These are phyloP conservation scores for Lindbergichthys nudifrons DNA, from an alignment of 2,797 vertebrate species.

Conservation along the genomic window DNA sequence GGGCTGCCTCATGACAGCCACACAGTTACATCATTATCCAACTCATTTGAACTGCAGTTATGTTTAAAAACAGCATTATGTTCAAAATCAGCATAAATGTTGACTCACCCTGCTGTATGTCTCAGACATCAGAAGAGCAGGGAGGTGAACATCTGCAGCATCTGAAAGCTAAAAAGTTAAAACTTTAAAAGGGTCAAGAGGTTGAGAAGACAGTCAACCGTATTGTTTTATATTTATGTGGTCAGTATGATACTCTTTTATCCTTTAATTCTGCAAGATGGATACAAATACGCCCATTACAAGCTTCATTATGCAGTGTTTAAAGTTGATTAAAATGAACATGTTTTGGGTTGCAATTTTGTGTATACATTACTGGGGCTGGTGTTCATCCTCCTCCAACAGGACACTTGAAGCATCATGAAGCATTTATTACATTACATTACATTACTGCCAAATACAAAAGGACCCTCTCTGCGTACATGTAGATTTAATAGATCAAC, in stretches of 20 bases:
- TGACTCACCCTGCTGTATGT: constrained; percentile 6
- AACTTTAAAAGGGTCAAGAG: no score
- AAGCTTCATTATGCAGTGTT: no score
- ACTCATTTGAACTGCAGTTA: not conserved
- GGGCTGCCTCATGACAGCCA: no score
- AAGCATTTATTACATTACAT: no score
- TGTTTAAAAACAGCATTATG: no score
- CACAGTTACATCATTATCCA: not conserved
- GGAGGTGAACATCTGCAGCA: constrained; percentile 3
- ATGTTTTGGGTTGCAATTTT: not conserved
- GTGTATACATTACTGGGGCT: not conserved
- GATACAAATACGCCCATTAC: not conserved
- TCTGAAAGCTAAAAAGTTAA: no score
- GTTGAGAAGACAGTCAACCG: no score
- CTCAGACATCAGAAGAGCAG: constrained; percentile 19
- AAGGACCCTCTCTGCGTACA: no score
- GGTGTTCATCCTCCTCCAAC: not conserved
- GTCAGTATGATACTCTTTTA: not conserved
- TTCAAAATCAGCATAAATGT: not conserved
- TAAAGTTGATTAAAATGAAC: not conserved
- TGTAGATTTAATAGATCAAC: no score
- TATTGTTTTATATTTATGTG: no score
- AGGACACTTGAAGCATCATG: not conserved
- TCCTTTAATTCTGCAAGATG: not conserved
- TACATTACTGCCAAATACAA: not conserved